Conservation (phyloP, 1,140 invertebrate genomes). For the Pseudomyrmex sp. region DNA sequence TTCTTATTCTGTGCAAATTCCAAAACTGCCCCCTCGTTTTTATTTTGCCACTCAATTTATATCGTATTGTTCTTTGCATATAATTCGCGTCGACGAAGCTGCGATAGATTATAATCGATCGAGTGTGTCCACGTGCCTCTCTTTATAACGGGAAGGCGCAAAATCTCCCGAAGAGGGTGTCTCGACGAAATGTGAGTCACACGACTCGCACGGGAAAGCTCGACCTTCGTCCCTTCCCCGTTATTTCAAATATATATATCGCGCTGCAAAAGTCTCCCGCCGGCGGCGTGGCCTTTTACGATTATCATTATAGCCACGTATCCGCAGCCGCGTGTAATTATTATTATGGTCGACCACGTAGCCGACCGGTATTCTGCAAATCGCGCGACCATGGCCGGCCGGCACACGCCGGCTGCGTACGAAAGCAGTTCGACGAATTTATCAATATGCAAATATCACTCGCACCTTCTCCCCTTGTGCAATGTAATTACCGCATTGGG, state of each 20-base stretch:
- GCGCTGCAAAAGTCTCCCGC: not conserved
- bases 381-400: slow-evolving; percentile 48
- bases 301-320: slow-evolving; percentile 55
- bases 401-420: slow-evolving; percentile 59
- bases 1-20: too few relatives aligned
- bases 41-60: too few relatives aligned
- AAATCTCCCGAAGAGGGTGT: slow-evolving; percentile 44
- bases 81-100: too few relatives aligned
- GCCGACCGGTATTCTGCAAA: slow-evolving; percentile 64
- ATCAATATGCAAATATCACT: slow-evolving; percentile 33
- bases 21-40: too few relatives aligned
- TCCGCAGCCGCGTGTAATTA: slow-evolving; percentile 44
- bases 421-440: slow-evolving; percentile 66
- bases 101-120: not conserved
- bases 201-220: slow-evolving; percentile 12
- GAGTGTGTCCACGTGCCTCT: not conserved
- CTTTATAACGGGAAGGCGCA: slow-evolving; percentile 1
- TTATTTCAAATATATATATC: slow-evolving; percentile 63
- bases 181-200: slow-evolving; percentile 57
- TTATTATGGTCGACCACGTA: slow-evolving; percentile 63
- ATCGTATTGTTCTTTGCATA: too few relatives aligned
- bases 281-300: not conserved
- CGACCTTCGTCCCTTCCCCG: slow-evolving; percentile 65
- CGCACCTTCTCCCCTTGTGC: not conserved
- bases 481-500: slow-evolving; percentile 24